Evolutionary conservation across 1,140 invertebrate species (phyloP).

Genomic region (Drosophila tsacasi): DNA sequence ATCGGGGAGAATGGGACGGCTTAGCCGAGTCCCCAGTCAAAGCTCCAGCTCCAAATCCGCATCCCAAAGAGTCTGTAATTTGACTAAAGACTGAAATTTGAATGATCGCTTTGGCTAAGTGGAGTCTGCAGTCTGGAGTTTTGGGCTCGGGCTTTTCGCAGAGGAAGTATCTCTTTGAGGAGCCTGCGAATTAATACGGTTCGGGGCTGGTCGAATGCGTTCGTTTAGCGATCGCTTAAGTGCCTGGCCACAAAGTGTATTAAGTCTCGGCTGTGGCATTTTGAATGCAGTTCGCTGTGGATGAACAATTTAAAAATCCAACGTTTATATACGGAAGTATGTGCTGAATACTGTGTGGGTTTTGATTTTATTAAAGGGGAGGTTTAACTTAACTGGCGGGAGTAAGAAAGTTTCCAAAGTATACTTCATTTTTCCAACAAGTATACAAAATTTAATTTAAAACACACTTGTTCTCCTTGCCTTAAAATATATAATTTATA

Average conservation of each 20-base stretch:
- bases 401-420: neutral
- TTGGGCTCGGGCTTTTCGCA: constrained; percentile 1
- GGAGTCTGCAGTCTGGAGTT: constrained; percentile 34
- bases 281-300: constrained; percentile 6
- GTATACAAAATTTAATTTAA: neutral
- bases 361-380: neutral
- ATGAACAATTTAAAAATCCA: constrained; percentile 8
- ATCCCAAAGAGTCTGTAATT: constrained; percentile 68
- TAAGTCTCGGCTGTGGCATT: constrained; percentile 14
- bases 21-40: constrained; percentile 7
- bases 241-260: constrained; percentile 20
- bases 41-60: constrained; percentile 7
- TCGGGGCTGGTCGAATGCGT: constrained; percentile 50
- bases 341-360: constrained; percentile 16
- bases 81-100: constrained; percentile 75
- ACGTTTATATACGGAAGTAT: constrained; percentile 7
- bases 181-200: constrained; percentile 44
- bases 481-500: neutral
- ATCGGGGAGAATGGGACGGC: constrained; percentile 9
- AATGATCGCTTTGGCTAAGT: constrained; percentile 59
- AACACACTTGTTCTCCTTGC: neutral
- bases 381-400: neutral
- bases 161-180: constrained; percentile 30
- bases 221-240: constrained; percentile 51
- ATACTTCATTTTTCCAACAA: neutral